Evolutionary conservation across 2,888 invertebrate species (phyloP).

Genomic region (Cepaea hortensis): DNA sequence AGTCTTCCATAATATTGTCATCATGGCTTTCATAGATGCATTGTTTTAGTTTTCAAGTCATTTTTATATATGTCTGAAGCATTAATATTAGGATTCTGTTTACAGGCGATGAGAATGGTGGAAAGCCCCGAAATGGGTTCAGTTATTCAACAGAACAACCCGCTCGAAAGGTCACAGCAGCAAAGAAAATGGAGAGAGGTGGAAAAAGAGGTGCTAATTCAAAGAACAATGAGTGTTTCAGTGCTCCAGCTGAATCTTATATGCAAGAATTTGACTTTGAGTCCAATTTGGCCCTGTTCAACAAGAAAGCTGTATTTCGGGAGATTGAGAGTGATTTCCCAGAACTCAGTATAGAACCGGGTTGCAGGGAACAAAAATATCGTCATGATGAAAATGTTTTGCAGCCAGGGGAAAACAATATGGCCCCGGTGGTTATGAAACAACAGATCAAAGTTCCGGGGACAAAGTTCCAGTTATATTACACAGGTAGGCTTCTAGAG

Average conservation of each 20-base stretch:
- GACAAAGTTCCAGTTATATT: conserved; percentile 80
- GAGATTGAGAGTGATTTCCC: conserved; percentile 80
- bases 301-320: conserved; percentile 88
- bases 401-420: conserved; percentile 76
- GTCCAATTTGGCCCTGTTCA: conserved; percentile 92
- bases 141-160: conserved; percentile 21
- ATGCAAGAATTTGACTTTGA: conserved; percentile 92
- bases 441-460: conserved; percentile 85
- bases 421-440: conserved; percentile 79
- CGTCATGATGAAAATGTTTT: conserved; percentile 92
- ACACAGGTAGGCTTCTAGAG: conserved; percentile 78
- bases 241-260: conserved; percentile 83
- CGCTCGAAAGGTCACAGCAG: conserved; percentile 63
- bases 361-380: conserved; percentile 76
- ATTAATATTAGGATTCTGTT: neutral
- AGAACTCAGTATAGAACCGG: conserved; percentile 53
- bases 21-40: too few relatives aligned
- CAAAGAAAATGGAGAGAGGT: conserved; percentile 78
- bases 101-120: conserved; percentile 8
- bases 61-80: too few relatives aligned
- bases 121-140: conserved; percentile 7
- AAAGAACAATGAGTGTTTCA: conserved; percentile 82
- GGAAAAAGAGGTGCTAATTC: conserved; percentile 77
- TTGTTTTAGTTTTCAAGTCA: too few relatives aligned
- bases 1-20: too few relatives aligned